phyloP scores from a whole-genome alignment of 1,140 invertebrate species.

The Rhagoletis zephyria region DNA sequence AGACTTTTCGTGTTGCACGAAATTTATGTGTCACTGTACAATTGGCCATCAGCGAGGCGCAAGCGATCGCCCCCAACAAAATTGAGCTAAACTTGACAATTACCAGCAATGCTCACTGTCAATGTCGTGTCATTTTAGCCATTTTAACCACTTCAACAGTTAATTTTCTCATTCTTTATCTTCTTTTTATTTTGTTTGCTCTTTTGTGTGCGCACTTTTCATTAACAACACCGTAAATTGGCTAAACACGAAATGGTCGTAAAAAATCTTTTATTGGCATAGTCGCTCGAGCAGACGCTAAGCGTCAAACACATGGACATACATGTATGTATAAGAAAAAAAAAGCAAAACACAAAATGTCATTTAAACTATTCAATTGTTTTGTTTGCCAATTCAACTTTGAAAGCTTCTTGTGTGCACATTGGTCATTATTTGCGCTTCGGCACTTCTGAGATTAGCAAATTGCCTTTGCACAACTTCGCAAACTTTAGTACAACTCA shows the following conservation, averaged over 20 bases:
- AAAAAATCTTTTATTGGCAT: slow-evolving; percentile 45
- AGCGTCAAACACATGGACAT: not conserved
- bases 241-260: slow-evolving; percentile 36
- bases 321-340: not conserved
- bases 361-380: not conserved
- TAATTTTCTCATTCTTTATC: not conserved
- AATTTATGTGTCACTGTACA: not conserved
- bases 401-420: not conserved
- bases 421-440: not conserved
- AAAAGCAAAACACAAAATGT: not conserved
- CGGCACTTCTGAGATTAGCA: too few species aligned
- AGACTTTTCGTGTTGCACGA: not conserved
- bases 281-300: not conserved
- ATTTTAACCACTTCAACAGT: slow-evolving; percentile 12
- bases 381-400: slow-evolving; percentile 28
- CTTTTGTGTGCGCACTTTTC: slow-evolving; percentile 11
- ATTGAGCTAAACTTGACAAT: slow-evolving; percentile 36
- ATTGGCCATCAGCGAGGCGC: not conserved
- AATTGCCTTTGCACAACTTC: not conserved
- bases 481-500: not conserved
- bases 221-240: slow-evolving; percentile 44
- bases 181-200: not conserved
- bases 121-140: slow-evolving; percentile 43
- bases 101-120: slow-evolving; percentile 17
- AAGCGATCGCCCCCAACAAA: not conserved